Percentiles rank a stretch among this genome's conserved stretches.
These are phyloP conservation scores for Streptopelia turtur DNA, from an alignment of 2,797 vertebrate species.

Conservation along the genomic window DNA sequence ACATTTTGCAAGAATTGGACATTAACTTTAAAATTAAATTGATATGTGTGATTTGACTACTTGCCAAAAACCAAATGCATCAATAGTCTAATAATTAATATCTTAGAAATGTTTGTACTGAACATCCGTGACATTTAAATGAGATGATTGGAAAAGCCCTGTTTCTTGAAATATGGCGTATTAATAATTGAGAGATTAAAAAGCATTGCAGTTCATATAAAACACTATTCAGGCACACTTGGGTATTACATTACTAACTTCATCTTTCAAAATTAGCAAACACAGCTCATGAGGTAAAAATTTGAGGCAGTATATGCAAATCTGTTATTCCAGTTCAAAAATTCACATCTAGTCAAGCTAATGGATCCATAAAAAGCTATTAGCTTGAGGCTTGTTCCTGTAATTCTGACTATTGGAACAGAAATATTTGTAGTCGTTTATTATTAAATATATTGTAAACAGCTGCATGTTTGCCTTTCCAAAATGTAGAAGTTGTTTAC, in stretches of 20 bases:
- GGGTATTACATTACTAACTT: not conserved
- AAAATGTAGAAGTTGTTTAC: not conserved
- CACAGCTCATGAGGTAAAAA: not conserved
- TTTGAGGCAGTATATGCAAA: not conserved
- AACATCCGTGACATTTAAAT: conserved; percentile 23
- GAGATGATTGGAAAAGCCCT: conserved; percentile 21
- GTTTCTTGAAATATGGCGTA: not conserved
- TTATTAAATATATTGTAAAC: not conserved
- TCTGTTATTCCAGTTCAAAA: not conserved
- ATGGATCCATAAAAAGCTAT: not conserved
- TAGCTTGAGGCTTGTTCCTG: not conserved
- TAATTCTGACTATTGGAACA: not conserved
- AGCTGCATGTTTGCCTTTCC: conserved; percentile 18
- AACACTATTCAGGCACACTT: not conserved
- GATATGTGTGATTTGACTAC: not conserved
- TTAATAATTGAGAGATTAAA: not conserved
- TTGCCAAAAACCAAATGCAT: conserved; percentile 34
- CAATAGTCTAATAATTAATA: not conserved
- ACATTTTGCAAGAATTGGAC: not conserved
- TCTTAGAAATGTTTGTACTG: not conserved
- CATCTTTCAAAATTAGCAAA: not conserved
- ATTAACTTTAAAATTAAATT: conserved; percentile 45
- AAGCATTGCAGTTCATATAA: not conserved
- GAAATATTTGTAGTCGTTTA: not conserved
- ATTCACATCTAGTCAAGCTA: not conserved